Conservation (phyloP, 37 sponge, comb jelly and placozoan species). For the Beroe forskalii region DNA sequence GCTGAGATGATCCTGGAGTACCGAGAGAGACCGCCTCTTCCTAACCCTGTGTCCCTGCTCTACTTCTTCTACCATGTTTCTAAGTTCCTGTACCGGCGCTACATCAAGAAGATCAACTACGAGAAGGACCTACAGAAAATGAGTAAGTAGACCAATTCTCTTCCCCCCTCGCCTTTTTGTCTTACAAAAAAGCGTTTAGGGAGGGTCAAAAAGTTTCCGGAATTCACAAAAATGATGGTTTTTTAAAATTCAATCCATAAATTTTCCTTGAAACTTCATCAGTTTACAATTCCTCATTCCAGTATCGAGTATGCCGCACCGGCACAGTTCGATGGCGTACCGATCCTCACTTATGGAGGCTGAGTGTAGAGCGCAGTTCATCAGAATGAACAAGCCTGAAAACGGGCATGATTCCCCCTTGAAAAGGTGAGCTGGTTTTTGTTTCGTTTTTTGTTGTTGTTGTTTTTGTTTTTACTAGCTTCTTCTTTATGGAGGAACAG, state of each 20-base stretch:
- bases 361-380: slow-evolving; percentile 58
- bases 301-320: slow-evolving; percentile 51
- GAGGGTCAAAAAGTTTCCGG: no score
- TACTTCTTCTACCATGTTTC: slow-evolving; percentile 25
- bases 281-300: not conserved
- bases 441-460: no score
- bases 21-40: slow-evolving; percentile 49
- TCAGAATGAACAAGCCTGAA: not conserved
- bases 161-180: no score
- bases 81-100: not conserved
- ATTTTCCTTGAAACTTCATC: no score
- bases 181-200: no score
- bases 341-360: slow-evolving; percentile 57
- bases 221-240: no score
- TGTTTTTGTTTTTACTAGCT: no score
- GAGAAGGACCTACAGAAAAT: slow-evolving; percentile 58
- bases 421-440: not conserved
- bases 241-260: no score
- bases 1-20: slow-evolving; percentile 63
- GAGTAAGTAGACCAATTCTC: slow-evolving; percentile 3
- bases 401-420: not conserved
- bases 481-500: no score
- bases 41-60: slow-evolving; percentile 50
- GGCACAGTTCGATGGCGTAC: slow-evolving; percentile 66
- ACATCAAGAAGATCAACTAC: slow-evolving; percentile 61